A percentile compares a stretch with the other conserved stretches of the same genome.
phyloP scores from a whole-genome alignment of 2,113 vertebrate species.

The Neogobius melanostomus region DNA sequence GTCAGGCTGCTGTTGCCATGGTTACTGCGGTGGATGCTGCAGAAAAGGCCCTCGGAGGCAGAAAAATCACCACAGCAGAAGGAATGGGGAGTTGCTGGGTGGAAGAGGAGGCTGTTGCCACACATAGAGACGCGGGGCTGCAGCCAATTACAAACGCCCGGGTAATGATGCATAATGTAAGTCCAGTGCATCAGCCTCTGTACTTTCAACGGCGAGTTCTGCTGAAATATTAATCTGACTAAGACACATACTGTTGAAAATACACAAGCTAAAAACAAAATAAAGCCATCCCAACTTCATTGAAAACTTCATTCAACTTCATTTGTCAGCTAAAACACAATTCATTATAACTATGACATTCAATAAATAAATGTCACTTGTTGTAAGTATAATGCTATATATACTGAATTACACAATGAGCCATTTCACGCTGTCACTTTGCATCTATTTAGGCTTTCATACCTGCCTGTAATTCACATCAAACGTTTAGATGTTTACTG shows the following conservation, averaged over 20 bases:
- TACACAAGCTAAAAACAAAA: not conserved
- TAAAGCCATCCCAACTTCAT: not conserved
- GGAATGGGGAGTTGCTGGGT: conserved; percentile 75
- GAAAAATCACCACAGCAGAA: conserved; percentile 67
- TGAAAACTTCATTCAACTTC: not conserved
- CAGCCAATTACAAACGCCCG: conserved; percentile 66
- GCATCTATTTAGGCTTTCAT: too few relatives aligned
- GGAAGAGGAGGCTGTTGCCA: conserved; percentile 75
- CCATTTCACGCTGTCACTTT: too few relatives aligned
- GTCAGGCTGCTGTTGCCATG: conserved; percentile 74
- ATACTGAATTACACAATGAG: too few relatives aligned
- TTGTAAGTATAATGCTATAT: too few relatives aligned
- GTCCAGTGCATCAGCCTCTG: conserved; percentile 33
- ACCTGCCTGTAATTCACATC: too few relatives aligned
- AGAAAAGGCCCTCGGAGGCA: conserved; percentile 68
- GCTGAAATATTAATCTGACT: conserved; percentile 58
- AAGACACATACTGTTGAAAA: not conserved
- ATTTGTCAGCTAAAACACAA: too few relatives aligned
- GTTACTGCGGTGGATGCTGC: conserved; percentile 75
- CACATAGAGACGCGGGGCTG: conserved; percentile 48
- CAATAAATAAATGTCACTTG: too few relatives aligned
- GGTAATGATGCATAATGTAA: conserved; percentile 64
- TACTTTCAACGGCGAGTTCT: conserved; percentile 52
- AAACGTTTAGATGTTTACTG: too few relatives aligned
- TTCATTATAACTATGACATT: too few relatives aligned